These are phyloP conservation scores for Antigone vipio DNA, from an alignment of 2,113 vertebrate genomes.

Conservation along the genomic window DNA sequence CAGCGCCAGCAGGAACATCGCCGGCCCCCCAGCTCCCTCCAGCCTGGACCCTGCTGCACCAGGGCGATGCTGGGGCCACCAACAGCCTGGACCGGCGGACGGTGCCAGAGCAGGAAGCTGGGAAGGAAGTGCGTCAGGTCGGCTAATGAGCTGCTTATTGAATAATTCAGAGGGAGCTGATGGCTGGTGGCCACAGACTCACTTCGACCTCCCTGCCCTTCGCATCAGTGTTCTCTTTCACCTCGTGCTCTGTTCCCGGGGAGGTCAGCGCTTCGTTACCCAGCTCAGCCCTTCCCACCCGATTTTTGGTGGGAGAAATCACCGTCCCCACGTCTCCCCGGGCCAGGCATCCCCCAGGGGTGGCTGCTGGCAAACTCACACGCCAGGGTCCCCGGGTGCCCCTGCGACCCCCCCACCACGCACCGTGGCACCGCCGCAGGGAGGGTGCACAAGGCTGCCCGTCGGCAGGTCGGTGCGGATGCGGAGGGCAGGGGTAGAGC, in stretches of 20 bases:
- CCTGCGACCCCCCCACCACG: fast-evolving
- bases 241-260: fast-evolving
- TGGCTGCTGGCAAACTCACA: not conserved
- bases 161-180: not conserved
- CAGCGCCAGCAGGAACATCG: not conserved
- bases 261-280: fast-evolving
- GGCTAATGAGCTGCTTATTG: not conserved
- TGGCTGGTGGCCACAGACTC: not conserved
- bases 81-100: fast-evolving
- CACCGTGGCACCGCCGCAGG: not conserved
- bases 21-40: too few relatives aligned
- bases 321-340: fast-evolving
- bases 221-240: fast-evolving
- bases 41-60: too few relatives aligned
- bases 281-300: not conserved
- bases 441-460: not conserved
- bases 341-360: too few relatives aligned
- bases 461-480: not conserved
- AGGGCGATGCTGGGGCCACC: not conserved
- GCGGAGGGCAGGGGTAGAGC: fast-evolving
- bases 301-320: fast-evolving
- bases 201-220: not conserved
- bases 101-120: not conserved
- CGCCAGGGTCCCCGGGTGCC: too few relatives aligned
- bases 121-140: not conserved